A percentile compares a stretch with the other conserved stretches of the same genome.
phyloP scores from a whole-genome alignment of 2,888 invertebrate genomes.

The Hipparchia semele region DNA sequence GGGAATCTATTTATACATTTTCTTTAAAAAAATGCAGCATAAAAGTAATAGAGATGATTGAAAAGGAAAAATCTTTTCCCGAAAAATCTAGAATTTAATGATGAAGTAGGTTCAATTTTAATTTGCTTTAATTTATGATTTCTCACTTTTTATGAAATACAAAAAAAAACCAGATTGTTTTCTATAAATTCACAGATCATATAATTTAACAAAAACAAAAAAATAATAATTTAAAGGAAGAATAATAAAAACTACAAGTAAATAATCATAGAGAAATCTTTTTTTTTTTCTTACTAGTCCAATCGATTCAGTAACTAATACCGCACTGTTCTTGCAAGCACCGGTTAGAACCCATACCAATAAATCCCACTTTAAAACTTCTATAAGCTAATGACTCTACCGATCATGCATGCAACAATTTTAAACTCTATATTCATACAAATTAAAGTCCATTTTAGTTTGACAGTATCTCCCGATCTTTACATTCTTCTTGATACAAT shows the following conservation, averaged over 20 bases:
- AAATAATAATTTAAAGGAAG: background rate
- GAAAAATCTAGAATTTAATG: no score
- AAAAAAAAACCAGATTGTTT: no score
- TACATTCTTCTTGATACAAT: constrained; percentile 15
- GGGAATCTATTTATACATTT: no score
- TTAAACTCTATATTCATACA: constrained; percentile 39
- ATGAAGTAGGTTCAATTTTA: no score
- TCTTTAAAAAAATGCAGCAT: no score
- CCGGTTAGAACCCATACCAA: constrained; percentile 58
- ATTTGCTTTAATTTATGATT: no score
- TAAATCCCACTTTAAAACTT: constrained; percentile 60
- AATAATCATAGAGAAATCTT: background rate
- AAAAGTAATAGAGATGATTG: no score
- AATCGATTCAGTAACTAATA: constrained; percentile 33
- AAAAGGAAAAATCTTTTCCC: no score
- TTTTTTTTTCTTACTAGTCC: constrained; percentile 32
- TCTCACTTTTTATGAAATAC: no score
- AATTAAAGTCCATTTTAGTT: constrained; percentile 42
- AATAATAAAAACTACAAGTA: background rate
- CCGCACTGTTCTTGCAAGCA: constrained; percentile 46
- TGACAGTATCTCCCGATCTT: background rate
- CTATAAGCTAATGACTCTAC: constrained; percentile 41
- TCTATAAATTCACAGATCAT: no score
- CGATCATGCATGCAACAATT: constrained; percentile 21
- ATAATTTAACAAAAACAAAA: no score